These are phyloP conservation scores for Paralvinella palmiformis DNA, from an alignment of 1,140 invertebrate genomes.

Conservation along the genomic window DNA sequence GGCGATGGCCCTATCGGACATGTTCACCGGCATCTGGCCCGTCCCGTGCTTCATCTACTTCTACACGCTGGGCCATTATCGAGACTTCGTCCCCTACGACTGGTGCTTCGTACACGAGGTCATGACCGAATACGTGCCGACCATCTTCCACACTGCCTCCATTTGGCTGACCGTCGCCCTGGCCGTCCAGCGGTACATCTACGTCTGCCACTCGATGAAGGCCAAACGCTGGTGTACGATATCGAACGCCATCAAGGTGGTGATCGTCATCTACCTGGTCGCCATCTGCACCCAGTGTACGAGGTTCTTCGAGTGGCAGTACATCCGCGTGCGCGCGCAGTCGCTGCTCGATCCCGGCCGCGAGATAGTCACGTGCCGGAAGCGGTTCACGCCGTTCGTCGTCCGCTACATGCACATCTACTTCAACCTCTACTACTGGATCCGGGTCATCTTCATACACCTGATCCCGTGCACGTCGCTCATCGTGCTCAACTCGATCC, in stretches of 20 bases:
- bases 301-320: slow-evolving; percentile 66
- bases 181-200: slow-evolving; percentile 76
- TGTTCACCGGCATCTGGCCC: slow-evolving; percentile 83
- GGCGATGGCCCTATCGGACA: slow-evolving; percentile 54
- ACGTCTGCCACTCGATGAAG: slow-evolving; percentile 69
- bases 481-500: slow-evolving; percentile 78
- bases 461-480: slow-evolving; percentile 80
- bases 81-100: slow-evolving; percentile 44
- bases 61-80: slow-evolving; percentile 82
- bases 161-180: slow-evolving; percentile 81
- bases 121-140: slow-evolving; percentile 57
- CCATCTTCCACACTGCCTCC: slow-evolving; percentile 84
- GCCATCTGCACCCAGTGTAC: slow-evolving; percentile 73
- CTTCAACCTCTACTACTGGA: slow-evolving; percentile 73
- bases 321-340: slow-evolving; percentile 51
- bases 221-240: slow-evolving; percentile 78
- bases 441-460: slow-evolving; percentile 85
- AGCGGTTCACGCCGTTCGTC: slow-evolving; percentile 40
- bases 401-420: slow-evolving; percentile 63
- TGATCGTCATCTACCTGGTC: slow-evolving; percentile 66
- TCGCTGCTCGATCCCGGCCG: slow-evolving; percentile 59
- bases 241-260: slow-evolving; percentile 68
- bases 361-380: slow-evolving; percentile 22
- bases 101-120: slow-evolving; percentile 68
- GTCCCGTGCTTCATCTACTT: slow-evolving; percentile 83